Conservation (phyloP, 2,797 vertebrate genomes). For the Coluber constrictor region DNA sequence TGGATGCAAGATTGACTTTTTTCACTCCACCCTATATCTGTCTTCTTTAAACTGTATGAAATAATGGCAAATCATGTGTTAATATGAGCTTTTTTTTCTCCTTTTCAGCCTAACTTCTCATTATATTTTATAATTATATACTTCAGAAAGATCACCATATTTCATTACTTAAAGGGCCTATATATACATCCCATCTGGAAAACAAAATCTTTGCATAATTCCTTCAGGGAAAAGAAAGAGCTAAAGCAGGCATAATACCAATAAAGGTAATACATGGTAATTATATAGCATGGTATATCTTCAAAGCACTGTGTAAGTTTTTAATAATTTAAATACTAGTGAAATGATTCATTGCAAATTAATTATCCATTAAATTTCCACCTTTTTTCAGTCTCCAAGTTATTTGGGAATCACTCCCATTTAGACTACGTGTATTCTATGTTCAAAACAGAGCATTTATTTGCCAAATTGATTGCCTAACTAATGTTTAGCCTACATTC, state of each 20-base stretch:
- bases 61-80: neutral
- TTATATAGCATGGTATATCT: neutral
- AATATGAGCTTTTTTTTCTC: neutral
- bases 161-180: conserved; percentile 24
- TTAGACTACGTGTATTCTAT: neutral
- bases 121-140: conserved; percentile 9
- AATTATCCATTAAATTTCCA: neutral
- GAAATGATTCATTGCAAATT: neutral
- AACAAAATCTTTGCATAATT: conserved; percentile 1
- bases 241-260: conserved; percentile 4
- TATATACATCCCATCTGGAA: conserved; percentile 21
- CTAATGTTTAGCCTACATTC: neutral
- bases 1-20: neutral
- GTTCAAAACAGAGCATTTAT: neutral
- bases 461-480: neutral
- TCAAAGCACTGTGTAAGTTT: conserved; percentile 24
- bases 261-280: neutral
- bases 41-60: conserved; percentile 10
- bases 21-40: neutral
- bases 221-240: conserved; percentile 26
- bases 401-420: conserved; percentile 9
- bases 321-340: conserved; percentile 12
- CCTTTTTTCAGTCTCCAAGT: conserved; percentile 9
- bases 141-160: conserved; percentile 24
- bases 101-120: neutral